Conservation (phyloP, 1,140 invertebrate genomes). For the Heliconius himera region DNA sequence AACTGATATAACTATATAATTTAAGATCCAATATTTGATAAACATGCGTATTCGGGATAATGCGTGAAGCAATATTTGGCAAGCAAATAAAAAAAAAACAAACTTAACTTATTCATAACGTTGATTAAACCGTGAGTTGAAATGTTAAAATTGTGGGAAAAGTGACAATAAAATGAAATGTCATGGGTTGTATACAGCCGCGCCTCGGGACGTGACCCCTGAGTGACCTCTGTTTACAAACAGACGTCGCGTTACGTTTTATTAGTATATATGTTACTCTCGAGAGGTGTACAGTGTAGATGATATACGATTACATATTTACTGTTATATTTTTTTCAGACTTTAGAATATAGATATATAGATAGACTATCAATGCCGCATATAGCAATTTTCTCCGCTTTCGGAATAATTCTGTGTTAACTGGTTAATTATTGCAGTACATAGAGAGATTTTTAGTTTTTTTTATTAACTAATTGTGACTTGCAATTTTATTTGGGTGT, state of each 20-base stretch:
- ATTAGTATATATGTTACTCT: background rate
- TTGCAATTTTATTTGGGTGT: too few species aligned
- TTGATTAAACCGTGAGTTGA: background rate
- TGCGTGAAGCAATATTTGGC: background rate
- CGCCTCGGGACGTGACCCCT: constrained; percentile 1
- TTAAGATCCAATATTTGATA: too few species aligned
- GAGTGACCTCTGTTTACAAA: background rate
- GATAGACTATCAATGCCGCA: too few species aligned
- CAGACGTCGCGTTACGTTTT: background rate
- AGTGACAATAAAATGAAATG: background rate
- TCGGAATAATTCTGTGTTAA: too few species aligned
- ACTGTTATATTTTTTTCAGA: too few species aligned
- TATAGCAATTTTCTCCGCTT: too few species aligned
- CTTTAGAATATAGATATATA: too few species aligned
- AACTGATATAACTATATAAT: too few species aligned
- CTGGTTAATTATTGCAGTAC: too few species aligned
- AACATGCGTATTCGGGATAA: too few species aligned
- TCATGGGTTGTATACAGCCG: background rate
- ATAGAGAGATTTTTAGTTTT: too few species aligned
- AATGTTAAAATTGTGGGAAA: background rate
- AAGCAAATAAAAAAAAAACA: background rate
- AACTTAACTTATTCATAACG: background rate
- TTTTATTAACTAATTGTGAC: too few species aligned
- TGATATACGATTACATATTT: background rate
- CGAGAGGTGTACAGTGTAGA: background rate